A percentile compares a stretch with the other conserved stretches of the same genome.
phyloP scores from a whole-genome alignment of 2,888 invertebrate genomes.

The Drosophila vallismaia region DNA sequence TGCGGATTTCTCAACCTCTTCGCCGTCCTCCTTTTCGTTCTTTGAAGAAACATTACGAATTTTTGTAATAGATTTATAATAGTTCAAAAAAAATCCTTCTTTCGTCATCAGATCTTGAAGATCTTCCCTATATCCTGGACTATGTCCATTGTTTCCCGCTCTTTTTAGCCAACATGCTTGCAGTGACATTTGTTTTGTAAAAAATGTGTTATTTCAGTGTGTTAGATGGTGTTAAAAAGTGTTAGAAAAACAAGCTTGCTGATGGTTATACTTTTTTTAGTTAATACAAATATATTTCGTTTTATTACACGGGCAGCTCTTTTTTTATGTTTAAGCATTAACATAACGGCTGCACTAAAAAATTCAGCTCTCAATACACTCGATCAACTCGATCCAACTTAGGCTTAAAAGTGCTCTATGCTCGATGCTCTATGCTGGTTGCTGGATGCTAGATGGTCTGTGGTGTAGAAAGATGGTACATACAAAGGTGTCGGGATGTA shows the following conservation, averaged over 20 bases:
- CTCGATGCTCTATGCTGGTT: too few species aligned
- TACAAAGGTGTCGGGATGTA: conserved; percentile 37
- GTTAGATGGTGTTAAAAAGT: conserved; percentile 27
- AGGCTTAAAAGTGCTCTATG: conserved; percentile 47
- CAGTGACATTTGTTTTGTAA: neutral
- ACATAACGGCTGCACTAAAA: conserved; percentile 72
- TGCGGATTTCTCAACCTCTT: conserved; percentile 47
- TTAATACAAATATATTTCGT: conserved; percentile 75
- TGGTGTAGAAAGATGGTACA: conserved; percentile 42
- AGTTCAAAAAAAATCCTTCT: too few species aligned
- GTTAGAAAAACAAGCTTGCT: conserved; percentile 57
- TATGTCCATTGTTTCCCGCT: neutral
- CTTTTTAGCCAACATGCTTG: neutral
- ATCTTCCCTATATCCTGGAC: too few species aligned
- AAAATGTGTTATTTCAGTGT: conserved; percentile 9
- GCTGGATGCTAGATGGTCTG: conserved; percentile 16
- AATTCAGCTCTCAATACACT: conserved; percentile 55
- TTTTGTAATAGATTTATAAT: too few species aligned
- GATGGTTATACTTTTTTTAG: conserved; percentile 57
- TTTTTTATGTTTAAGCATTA: conserved; percentile 77
- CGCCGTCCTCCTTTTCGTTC: conserved; percentile 52
- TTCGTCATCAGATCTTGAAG: too few species aligned
- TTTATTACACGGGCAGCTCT: conserved; percentile 65
- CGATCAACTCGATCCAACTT: conserved; percentile 47
- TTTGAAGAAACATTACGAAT: conserved; percentile 34